Conservation (phyloP, 2,113 vertebrate genomes). For the Gymnobelideus leadbeateri region DNA sequence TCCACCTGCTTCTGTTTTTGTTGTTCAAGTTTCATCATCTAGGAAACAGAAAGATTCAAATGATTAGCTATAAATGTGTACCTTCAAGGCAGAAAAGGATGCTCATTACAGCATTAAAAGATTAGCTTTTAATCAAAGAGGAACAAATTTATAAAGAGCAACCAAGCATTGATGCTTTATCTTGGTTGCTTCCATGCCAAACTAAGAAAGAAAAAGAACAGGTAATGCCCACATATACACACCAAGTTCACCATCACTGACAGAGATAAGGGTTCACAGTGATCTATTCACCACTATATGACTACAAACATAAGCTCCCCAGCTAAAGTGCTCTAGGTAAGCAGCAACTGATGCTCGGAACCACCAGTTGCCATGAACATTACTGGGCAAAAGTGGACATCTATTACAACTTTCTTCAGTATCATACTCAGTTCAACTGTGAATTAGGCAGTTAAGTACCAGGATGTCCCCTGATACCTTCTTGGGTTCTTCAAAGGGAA, state of each 20-base stretch:
- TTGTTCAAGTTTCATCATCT: slow-evolving; percentile 89
- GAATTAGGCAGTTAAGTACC: slow-evolving; percentile 3
- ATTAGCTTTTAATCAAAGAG: slow-evolving; percentile 13
- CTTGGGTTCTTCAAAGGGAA: slow-evolving; percentile 38
- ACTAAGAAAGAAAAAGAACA: not conserved
- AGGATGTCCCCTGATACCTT: not conserved
- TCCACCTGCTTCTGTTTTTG: slow-evolving; percentile 90
- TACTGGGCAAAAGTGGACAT: not conserved
- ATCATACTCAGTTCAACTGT: not conserved
- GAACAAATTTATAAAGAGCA: not conserved
- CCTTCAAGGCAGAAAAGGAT: slow-evolving; percentile 11
- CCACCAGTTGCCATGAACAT: not conserved
- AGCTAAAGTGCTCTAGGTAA: slow-evolving; percentile 21
- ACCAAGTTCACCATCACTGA: not conserved
- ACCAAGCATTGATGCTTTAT: slow-evolving; percentile 19
- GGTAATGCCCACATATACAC: not conserved
- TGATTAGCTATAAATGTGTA: slow-evolving; percentile 56
- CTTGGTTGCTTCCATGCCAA: not conserved
- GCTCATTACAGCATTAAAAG: slow-evolving; percentile 19
- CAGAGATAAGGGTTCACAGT: not conserved
- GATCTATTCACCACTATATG: not conserved
- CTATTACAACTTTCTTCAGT: not conserved
- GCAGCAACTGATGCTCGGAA: slow-evolving; percentile 1
- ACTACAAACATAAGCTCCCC: not conserved
- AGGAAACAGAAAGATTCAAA: slow-evolving; percentile 59